Conservation (phyloP, 1,140 invertebrate species). For the Papilio polytes region DNA sequence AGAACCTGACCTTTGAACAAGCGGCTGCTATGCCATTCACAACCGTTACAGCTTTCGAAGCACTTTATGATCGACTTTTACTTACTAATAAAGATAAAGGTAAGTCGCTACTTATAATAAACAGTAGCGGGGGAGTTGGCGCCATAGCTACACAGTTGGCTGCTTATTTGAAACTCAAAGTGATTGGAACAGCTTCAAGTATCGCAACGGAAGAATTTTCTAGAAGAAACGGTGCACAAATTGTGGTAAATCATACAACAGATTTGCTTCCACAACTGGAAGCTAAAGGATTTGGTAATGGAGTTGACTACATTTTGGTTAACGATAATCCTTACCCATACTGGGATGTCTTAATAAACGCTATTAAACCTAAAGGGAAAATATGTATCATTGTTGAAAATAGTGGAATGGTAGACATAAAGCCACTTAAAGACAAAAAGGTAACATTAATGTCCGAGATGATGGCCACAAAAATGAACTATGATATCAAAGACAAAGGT, state of each 20-base stretch:
- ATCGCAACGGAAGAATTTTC: constrained; percentile 63
- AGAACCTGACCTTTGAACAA: constrained; percentile 71
- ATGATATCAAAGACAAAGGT: constrained; percentile 67
- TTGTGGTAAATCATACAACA: constrained; percentile 67
- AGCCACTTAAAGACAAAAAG: constrained; percentile 72
- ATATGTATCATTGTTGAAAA: constrained; percentile 75
- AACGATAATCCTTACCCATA: constrained; percentile 76
- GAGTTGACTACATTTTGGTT: constrained; percentile 72
- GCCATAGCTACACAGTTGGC: constrained; percentile 71
- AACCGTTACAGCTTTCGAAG: constrained; percentile 70
- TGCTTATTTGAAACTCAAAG: constrained; percentile 65
- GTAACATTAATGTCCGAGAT: constrained; percentile 72
- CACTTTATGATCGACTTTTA: constrained; percentile 62
- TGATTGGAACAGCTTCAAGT: constrained; percentile 75
- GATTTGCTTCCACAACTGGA: constrained; percentile 68
- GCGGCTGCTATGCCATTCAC: constrained; percentile 76
- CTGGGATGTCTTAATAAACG: constrained; percentile 70
- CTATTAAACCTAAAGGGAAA: constrained; percentile 71
- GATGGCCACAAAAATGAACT: constrained; percentile 73
- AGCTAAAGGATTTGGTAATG: constrained; percentile 56
- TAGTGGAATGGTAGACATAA: constrained; percentile 66
- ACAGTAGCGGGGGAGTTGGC: constrained; percentile 74
- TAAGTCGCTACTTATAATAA: constrained; percentile 71
- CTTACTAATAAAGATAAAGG: constrained; percentile 70
- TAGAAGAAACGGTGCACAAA: constrained; percentile 57